Conservation (phyloP, 2,888 invertebrate genomes). For the Drosophila tripunctata region DNA sequence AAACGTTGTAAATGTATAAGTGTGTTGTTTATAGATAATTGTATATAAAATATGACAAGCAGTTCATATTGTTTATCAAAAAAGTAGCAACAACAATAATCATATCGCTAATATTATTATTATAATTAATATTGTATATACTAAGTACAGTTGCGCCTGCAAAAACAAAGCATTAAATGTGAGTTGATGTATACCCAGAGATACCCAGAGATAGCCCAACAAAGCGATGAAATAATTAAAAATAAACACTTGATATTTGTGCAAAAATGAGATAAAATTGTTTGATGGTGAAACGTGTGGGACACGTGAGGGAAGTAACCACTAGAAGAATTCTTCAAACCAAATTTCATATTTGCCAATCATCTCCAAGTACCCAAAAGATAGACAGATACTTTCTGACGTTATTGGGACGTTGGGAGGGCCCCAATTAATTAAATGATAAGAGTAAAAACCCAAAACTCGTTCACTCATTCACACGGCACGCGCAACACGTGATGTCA, state of each 20-base stretch:
- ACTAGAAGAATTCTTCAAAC: background rate
- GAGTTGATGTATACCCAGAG: conserved; percentile 59
- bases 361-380: conserved; percentile 13
- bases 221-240: conserved; percentile 2
- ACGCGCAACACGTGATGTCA: conserved; percentile 28
- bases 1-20: conserved; percentile 45
- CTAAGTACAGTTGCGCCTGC: conserved; percentile 59
- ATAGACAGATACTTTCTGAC: conserved; percentile 23
- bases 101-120: conserved; percentile 50
- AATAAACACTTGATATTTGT: conserved; percentile 56
- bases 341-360: conserved; percentile 14
- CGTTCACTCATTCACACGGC: conserved; percentile 35
- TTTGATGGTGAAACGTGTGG: conserved; percentile 50
- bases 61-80: conserved; percentile 14
- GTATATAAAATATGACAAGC: conserved; percentile 13
- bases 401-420: conserved; percentile 7
- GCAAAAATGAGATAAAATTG: conserved; percentile 18
- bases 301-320: conserved; percentile 52
- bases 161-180: conserved; percentile 58
- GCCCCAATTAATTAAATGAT: conserved; percentile 64
- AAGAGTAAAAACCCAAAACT: conserved; percentile 32
- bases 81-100: conserved; percentile 30
- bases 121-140: conserved; percentile 40
- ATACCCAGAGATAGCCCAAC: conserved; percentile 35
- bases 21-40: conserved; percentile 8